phyloP scores from a whole-genome alignment of 2,888 invertebrate genomes.

The Platycnemis pennipes region DNA sequence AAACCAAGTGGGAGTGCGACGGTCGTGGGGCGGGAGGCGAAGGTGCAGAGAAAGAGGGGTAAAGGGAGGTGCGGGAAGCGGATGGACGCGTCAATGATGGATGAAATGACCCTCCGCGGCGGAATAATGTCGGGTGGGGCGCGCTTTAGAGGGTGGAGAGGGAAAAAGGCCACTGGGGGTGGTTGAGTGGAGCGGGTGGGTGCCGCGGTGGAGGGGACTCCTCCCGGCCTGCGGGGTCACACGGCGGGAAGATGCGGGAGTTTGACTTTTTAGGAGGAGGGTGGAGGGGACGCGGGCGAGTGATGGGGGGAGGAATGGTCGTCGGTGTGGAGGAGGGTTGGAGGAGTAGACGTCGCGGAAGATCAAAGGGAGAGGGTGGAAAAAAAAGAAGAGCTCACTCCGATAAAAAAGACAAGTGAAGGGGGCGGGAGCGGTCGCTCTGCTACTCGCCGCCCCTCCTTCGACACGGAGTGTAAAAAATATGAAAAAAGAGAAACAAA shows the following conservation, averaged over 20 bases:
- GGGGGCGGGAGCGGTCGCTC: background rate
- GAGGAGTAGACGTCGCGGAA: background rate
- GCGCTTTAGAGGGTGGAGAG: too few species aligned
- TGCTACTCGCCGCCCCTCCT: background rate
- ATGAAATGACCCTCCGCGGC: too few species aligned
- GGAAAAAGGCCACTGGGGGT: background rate
- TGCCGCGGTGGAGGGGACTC: too few species aligned
- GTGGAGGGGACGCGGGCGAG: too few species aligned
- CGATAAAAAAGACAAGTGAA: background rate
- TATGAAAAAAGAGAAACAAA: background rate
- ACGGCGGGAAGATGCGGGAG: background rate
- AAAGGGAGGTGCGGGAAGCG: background rate
- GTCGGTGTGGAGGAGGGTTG: background rate
- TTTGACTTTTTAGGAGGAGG: background rate
- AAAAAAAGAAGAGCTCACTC: background rate
- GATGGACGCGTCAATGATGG: too few species aligned
- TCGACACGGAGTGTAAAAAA: slow-evolving; percentile 1
- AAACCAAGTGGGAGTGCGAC: too few species aligned
- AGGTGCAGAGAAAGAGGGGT: background rate
- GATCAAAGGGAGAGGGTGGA: slow-evolving; percentile 35
- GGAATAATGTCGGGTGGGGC: too few species aligned
- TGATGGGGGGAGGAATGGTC: background rate
- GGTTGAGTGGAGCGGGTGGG: background rate
- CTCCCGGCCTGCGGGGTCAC: background rate
- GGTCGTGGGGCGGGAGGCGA: too few species aligned